These are phyloP conservation scores for Linnaemya tessellans DNA, from an alignment of 2,888 invertebrate species.

Conservation along the genomic window DNA sequence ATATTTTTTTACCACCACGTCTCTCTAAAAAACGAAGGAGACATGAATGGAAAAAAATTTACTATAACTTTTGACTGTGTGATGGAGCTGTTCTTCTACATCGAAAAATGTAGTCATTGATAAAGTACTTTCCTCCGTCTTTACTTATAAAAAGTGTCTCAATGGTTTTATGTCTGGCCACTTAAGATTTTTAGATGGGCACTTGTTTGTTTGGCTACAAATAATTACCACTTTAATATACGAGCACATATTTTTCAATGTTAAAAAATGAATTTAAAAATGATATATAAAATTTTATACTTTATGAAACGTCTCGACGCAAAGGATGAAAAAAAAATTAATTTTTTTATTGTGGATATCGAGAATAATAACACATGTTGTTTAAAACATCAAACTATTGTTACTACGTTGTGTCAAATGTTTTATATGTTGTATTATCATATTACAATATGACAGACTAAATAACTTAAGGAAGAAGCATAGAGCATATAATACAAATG, in stretches of 20 bases:
- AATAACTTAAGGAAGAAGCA: no score
- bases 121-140: slow-evolving; percentile 18
- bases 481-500: no score
- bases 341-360: no score
- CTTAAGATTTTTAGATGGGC: slow-evolving; percentile 26
- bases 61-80: neutral
- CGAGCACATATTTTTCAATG: slow-evolving; percentile 1
- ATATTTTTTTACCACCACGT: neutral
- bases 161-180: slow-evolving; percentile 42
- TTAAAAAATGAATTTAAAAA: neutral
- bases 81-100: slow-evolving; percentile 23
- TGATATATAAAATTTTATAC: neutral
- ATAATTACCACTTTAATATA: slow-evolving; percentile 8
- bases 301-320: no score
- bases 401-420: no score
- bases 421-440: no score
- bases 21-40: neutral
- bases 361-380: no score
- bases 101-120: slow-evolving; percentile 20
- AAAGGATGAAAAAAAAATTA: no score
- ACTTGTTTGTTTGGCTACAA: slow-evolving; percentile 31
- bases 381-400: no score
- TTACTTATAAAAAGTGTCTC: slow-evolving; percentile 42
- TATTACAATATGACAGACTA: no score
- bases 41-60: neutral